Conservation (phyloP, 2,113 vertebrate genomes). For the Cinclus mexicanus region DNA sequence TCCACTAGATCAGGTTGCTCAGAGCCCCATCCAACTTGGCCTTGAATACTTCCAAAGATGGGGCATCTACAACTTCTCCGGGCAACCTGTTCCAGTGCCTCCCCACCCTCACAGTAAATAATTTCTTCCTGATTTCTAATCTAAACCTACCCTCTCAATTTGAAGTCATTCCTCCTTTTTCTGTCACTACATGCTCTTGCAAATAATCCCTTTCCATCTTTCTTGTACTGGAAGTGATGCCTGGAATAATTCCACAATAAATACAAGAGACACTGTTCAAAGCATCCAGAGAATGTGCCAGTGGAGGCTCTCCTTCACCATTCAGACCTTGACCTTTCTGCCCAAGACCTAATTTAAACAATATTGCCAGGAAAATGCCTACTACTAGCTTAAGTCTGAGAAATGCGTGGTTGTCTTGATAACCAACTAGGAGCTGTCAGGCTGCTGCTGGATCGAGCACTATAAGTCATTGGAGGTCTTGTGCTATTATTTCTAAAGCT, state of each 20-base stretch:
- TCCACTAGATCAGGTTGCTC: neutral
- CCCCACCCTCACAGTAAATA: neutral
- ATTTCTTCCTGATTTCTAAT: neutral
- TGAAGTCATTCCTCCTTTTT: neutral
- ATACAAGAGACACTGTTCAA: neutral
- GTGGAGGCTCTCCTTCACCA: neutral
- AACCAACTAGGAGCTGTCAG: neutral
- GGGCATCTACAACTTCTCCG: neutral
- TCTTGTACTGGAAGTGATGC: neutral
- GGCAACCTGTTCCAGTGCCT: neutral
- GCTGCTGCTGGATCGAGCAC: neutral
- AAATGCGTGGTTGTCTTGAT: accelerated
- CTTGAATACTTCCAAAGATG: neutral
- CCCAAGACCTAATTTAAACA: neutral
- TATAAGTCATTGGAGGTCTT: neutral
- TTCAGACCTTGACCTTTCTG: neutral
- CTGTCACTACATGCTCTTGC: neutral
- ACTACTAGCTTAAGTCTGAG: neutral
- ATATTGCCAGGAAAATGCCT: neutral
- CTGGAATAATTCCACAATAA: neutral
- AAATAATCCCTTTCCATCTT: neutral
- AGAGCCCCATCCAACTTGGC: neutral
- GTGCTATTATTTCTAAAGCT: neutral
- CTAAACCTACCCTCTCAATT: neutral
- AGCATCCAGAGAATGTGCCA: neutral